Conservation (phyloP, 1,140 invertebrate genomes). For the Ptiloglossa arizonensis region DNA sequence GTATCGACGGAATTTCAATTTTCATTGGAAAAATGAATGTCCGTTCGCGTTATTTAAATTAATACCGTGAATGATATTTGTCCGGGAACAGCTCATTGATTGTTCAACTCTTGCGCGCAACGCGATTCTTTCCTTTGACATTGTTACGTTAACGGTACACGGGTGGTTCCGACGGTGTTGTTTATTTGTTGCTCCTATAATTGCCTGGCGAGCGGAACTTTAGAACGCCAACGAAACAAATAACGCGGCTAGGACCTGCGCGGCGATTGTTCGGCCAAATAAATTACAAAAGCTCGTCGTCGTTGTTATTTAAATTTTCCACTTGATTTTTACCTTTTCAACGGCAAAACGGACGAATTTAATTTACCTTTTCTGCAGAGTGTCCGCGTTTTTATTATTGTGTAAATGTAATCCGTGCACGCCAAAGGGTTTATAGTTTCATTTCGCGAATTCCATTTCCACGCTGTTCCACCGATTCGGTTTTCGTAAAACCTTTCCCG, state of each 20-base stretch:
- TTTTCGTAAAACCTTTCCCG: no score
- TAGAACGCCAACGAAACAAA: constrained; percentile 29
- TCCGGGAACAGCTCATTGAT: neutral
- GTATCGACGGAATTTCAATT: neutral
- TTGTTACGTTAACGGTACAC: neutral
- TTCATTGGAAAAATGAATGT: neutral
- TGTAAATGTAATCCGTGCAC: neutral
- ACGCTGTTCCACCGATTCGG: no score
- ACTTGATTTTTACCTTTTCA: constrained; percentile 17
- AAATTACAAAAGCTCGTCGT: constrained; percentile 35
- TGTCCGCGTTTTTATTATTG: neutral
- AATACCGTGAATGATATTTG: neutral
- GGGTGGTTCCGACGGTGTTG: neutral
- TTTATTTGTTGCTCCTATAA: constrained; percentile 25
- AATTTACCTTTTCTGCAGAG: constrained; percentile 4
- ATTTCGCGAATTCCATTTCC: constrained; percentile 3
- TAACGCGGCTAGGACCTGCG: constrained; percentile 3
- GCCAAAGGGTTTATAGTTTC: neutral
- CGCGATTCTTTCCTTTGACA: neutral
- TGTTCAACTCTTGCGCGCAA: neutral
- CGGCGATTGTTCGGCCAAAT: constrained; percentile 24
- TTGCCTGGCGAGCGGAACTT: constrained; percentile 28
- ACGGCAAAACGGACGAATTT: constrained; percentile 13
- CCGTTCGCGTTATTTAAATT: no score
- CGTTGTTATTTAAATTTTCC: constrained; percentile 47